These are phyloP conservation scores for Cryptocheilus praepositus DNA, from an alignment of 2,888 invertebrate species.

Conservation along the genomic window DNA sequence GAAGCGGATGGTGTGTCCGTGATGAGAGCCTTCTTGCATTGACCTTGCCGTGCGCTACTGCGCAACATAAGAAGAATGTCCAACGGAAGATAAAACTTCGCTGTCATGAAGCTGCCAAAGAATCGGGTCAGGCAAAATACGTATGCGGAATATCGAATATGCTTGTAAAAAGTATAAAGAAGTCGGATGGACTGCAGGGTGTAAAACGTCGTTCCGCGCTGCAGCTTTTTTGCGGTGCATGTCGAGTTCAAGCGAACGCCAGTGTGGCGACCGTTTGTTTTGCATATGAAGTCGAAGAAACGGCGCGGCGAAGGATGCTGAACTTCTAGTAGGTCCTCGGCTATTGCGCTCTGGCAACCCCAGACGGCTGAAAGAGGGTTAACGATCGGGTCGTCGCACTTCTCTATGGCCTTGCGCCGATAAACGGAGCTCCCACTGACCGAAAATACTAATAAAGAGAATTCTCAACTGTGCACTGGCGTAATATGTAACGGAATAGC, in stretches of 20 bases:
- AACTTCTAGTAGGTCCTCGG: slow-evolving; percentile 17
- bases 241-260: not conserved
- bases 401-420: slow-evolving; percentile 23
- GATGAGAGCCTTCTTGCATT: slow-evolving; percentile 15
- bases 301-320: not conserved
- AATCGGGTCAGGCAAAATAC: too few species aligned
- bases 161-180: not conserved
- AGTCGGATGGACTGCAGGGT: not conserved
- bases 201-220: not conserved
- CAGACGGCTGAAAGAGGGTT: slow-evolving; percentile 44
- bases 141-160: slow-evolving; percentile 1
- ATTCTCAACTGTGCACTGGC: slow-evolving; percentile 20
- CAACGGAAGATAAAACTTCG: too few species aligned
- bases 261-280: slow-evolving; percentile 8
- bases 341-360: slow-evolving; percentile 41
- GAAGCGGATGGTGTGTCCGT: slow-evolving; percentile 18
- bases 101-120: too few species aligned
- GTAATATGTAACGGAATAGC: slow-evolving; percentile 19
- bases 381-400: slow-evolving; percentile 49
- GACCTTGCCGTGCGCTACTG: slow-evolving; percentile 20
- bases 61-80: too few species aligned
- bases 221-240: not conserved
- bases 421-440: slow-evolving; percentile 29
- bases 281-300: slow-evolving; percentile 8
- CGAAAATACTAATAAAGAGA: slow-evolving; percentile 42